Percentiles rank a stretch among this genome's conserved stretches.
These are phyloP conservation scores for Taphrorychus bicolor DNA, from an alignment of 2,888 invertebrate species.

Conservation along the genomic window DNA sequence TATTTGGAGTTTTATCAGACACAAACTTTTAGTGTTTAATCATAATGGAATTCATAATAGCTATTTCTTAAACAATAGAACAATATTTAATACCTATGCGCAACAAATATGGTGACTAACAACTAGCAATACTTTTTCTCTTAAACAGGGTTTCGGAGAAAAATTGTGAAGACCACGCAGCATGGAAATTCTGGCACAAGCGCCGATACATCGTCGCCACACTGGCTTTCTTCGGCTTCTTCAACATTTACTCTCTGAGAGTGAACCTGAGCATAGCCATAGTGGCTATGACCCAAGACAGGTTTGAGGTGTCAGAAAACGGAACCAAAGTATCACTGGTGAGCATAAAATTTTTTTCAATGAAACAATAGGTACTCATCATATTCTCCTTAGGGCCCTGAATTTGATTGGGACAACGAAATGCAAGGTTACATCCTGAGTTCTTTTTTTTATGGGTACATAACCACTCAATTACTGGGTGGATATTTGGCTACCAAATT, in stretches of 20 bases:
- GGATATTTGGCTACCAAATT: constrained; percentile 84
- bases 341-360: constrained; percentile 52
- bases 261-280: constrained; percentile 93
- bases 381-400: constrained; percentile 64
- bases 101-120: too few species aligned
- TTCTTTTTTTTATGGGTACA: constrained; percentile 90
- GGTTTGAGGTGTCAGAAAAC: constrained; percentile 66
- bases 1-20: too few species aligned
- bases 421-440: constrained; percentile 81
- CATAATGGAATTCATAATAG: too few species aligned
- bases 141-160: not conserved
- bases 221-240: constrained; percentile 84
- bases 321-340: constrained; percentile 67
- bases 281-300: constrained; percentile 87
- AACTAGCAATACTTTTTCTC: not conserved
- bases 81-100: too few species aligned
- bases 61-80: too few species aligned
- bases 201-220: constrained; percentile 77
- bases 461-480: constrained; percentile 82
- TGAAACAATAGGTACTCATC: not conserved
- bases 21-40: too few species aligned
- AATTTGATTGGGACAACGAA: constrained; percentile 82
- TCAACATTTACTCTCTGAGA: constrained; percentile 81
- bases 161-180: constrained; percentile 23
- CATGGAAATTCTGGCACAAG: constrained; percentile 77